Evolutionary conservation across 2,888 invertebrate species (phyloP).

Genomic region (Osmoderma eremita): DNA sequence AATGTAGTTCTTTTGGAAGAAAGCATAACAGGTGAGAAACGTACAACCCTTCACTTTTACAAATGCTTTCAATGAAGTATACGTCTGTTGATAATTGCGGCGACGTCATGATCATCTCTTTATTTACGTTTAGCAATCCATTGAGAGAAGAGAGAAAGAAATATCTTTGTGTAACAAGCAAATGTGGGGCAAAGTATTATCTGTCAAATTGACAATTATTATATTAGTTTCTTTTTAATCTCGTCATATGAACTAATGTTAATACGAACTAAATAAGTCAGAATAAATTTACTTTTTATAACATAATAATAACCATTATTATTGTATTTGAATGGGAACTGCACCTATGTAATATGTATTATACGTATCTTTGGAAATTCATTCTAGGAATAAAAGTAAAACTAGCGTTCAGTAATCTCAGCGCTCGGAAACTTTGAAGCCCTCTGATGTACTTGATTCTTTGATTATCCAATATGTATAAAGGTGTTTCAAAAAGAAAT

Average conservation of each 20-base stretch:
- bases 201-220: constrained; percentile 4
- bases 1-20: constrained; percentile 38
- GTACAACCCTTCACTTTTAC: constrained; percentile 43
- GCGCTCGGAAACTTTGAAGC: too few relatives aligned
- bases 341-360: too few relatives aligned
- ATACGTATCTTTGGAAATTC: too few relatives aligned
- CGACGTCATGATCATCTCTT: constrained; percentile 1
- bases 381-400: too few relatives aligned
- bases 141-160: constrained; percentile 9
- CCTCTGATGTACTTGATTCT: too few relatives aligned
- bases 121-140: neutral
- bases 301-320: neutral
- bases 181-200: neutral
- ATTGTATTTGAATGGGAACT: too few relatives aligned
- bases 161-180: constrained; percentile 13
- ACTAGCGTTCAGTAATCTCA: too few relatives aligned
- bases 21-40: constrained; percentile 41
- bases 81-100: neutral
- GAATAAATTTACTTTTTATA: neutral
- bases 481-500: too few relatives aligned
- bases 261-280: constrained; percentile 1
- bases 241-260: neutral
- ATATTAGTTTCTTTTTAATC: neutral
- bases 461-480: too few relatives aligned
- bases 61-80: constrained; percentile 17